These are phyloP conservation scores for Anoplopoma fimbria DNA, from an alignment of 2,113 vertebrate species.

Conservation along the genomic window DNA sequence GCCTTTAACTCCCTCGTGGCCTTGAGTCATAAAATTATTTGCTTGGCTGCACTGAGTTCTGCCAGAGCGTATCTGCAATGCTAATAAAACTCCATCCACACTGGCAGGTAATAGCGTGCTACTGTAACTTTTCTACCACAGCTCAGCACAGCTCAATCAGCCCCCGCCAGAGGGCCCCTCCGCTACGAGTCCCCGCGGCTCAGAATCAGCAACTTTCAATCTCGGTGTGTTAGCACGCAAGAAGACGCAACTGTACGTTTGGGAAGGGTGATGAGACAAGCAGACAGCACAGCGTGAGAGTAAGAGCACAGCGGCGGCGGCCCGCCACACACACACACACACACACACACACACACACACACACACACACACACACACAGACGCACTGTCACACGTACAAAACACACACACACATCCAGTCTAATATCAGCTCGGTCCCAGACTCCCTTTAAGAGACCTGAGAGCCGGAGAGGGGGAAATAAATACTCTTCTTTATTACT, in stretches of 20 bases:
- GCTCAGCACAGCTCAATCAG: slow-evolving; percentile 83
- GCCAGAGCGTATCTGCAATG: slow-evolving; percentile 79
- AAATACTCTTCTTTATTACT: slow-evolving; percentile 85
- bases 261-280: slow-evolving; percentile 80
- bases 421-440: slow-evolving; percentile 80
- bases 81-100: slow-evolving; percentile 77
- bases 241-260: slow-evolving; percentile 80
- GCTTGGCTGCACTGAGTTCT: slow-evolving; percentile 76
- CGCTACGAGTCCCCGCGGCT: slow-evolving; percentile 77
- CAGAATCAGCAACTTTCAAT: slow-evolving; percentile 82
- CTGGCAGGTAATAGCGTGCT: slow-evolving; percentile 80
- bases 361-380: slow-evolving; percentile 25
- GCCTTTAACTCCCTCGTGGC: slow-evolving; percentile 71
- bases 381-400: slow-evolving; percentile 24
- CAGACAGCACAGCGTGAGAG: slow-evolving; percentile 71
- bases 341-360: slow-evolving; percentile 21
- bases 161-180: slow-evolving; percentile 76
- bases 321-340: background rate
- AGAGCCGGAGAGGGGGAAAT: slow-evolving; percentile 73
- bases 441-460: slow-evolving; percentile 80
- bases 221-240: slow-evolving; percentile 79
- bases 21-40: slow-evolving; percentile 77
- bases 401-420: slow-evolving; percentile 50
- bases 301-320: slow-evolving; percentile 25
- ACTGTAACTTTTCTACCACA: slow-evolving; percentile 82